Evolutionary conservation across 2,888 invertebrate species (phyloP).

Genomic region (Phanerotoma sp.): DNA sequence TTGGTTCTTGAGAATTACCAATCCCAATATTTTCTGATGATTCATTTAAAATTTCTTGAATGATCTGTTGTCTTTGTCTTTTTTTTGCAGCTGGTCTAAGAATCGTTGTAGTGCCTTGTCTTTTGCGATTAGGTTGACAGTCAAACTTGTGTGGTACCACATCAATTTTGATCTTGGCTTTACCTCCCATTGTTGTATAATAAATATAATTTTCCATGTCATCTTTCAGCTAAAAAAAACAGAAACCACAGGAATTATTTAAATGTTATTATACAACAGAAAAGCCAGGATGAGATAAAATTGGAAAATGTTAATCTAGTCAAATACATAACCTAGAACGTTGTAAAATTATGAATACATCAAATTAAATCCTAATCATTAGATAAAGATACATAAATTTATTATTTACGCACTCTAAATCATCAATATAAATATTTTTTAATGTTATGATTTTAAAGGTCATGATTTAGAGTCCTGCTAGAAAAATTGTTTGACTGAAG

Average conservation of each 20-base stretch:
- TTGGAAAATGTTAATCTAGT: background rate
- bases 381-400: background rate
- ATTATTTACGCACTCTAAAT: background rate
- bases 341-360: background rate
- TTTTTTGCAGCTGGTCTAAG: background rate
- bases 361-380: background rate
- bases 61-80: background rate
- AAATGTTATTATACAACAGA: background rate
- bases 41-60: background rate
- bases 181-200: background rate
- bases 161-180: background rate
- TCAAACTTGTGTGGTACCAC: background rate
- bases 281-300: background rate
- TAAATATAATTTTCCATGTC: background rate
- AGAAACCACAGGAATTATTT: background rate
- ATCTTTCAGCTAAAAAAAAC: background rate
- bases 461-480: background rate
- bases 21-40: background rate
- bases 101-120: background rate
- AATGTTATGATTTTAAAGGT: background rate
- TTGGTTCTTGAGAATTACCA: background rate
- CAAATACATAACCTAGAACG: background rate
- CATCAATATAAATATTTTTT: background rate
- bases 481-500: background rate
- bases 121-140: background rate